phyloP scores from a whole-genome alignment of 2,888 invertebrate species.

The Leptopterna dolabrata region DNA sequence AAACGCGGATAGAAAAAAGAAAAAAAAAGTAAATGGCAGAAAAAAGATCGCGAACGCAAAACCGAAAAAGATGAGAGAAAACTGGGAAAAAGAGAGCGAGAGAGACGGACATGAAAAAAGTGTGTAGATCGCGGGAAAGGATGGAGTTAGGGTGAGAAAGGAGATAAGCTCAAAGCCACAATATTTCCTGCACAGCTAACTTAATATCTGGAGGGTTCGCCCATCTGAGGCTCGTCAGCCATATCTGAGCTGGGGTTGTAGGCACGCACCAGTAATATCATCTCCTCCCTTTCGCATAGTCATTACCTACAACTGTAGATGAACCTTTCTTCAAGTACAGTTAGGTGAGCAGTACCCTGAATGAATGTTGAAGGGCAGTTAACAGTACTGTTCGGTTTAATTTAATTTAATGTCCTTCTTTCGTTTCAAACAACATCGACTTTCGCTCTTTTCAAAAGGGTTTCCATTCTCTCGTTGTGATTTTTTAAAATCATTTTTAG shows the following conservation, averaged over 20 bases:
- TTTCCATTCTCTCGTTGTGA: no score
- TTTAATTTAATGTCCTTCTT: background rate
- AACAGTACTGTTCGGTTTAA: background rate
- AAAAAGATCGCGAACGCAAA: background rate
- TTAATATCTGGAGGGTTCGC: slow-evolving; percentile 34
- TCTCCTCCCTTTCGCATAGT: slow-evolving; percentile 16
- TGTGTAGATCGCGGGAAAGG: background rate
- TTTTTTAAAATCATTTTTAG: no score
- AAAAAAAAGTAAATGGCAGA: slow-evolving; percentile 18
- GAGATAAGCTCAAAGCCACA: slow-evolving; percentile 44
- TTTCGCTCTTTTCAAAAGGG: no score
- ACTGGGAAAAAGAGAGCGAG: background rate
- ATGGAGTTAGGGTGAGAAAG: background rate
- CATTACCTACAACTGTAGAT: background rate
- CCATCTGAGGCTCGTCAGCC: slow-evolving; percentile 52
- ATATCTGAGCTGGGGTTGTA: slow-evolving; percentile 21
- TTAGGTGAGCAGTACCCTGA: background rate
- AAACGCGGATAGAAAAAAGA: background rate
- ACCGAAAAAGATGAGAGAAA: background rate
- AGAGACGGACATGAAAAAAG: background rate
- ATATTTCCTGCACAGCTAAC: slow-evolving; percentile 45
- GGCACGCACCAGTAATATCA: slow-evolving; percentile 51
- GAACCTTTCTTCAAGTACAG: background rate
- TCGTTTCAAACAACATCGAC: no score
- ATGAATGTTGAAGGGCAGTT: background rate